Conservation (phyloP, 2,113 vertebrate genomes). For the Gadus chalcogrammus region DNA sequence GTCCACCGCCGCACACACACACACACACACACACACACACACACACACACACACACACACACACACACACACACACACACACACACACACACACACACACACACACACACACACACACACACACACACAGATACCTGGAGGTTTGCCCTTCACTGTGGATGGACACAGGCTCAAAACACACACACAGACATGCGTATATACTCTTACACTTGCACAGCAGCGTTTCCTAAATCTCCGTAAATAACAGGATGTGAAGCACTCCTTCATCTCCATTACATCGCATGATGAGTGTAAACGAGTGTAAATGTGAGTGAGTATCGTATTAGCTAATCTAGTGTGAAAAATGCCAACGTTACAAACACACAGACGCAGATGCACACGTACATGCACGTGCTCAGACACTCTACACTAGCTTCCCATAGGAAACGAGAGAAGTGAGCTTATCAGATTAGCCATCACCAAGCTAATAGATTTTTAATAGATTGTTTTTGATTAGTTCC, state of each 20-base stretch:
- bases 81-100: background rate
- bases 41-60: too few species aligned
- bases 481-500: constrained; percentile 67
- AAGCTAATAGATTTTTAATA: constrained; percentile 66
- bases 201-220: constrained; percentile 12
- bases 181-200: background rate
- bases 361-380: constrained; percentile 4
- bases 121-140: constrained; percentile 1
- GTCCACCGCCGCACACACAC: background rate
- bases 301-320: constrained; percentile 55
- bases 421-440: constrained; percentile 43
- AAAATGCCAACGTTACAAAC: constrained; percentile 31
- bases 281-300: constrained; percentile 46
- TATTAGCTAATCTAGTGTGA: constrained; percentile 60
- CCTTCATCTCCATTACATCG: constrained; percentile 47
- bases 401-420: constrained; percentile 23
- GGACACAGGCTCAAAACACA: constrained; percentile 10
- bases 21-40: too few species aligned
- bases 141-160: constrained; percentile 6
- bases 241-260: constrained; percentile 27
- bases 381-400: background rate
- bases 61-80: too few species aligned
- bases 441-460: constrained; percentile 68
- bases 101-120: constrained; percentile 13
- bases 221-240: constrained; percentile 27